Base-by-base conservation (phyloP, 2,797 vertebrate genomes). In the Discoglossus pictus region DNA sequence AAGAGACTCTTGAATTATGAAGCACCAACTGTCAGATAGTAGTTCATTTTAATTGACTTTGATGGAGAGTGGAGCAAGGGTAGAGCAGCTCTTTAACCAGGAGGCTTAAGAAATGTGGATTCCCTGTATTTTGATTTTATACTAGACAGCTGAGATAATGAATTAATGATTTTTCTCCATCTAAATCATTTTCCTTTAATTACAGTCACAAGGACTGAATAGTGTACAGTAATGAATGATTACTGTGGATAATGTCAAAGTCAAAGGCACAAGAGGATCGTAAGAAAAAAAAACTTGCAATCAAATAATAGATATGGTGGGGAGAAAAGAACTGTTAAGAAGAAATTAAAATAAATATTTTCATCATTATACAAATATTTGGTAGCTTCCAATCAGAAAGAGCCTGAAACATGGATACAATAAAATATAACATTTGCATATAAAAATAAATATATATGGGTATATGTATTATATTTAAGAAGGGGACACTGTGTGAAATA, bases 21-120 rank as follows among this genome's bases (percentile, higher is more conserved):
- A 71, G 44, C 36, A 50, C 15, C 9, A 21, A 43, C 31, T 39
- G 2, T 48, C 59, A 56, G 27, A 12, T 62, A 63, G 52, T 23
- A 56, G 42, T 71, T 64, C 21, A 71, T 63, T 71, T 71, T 71
- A 71, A 71, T 64, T 27, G 52, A 50, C 51, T 54, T 50, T 71
- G 68, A 70, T 70, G 52, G 60, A 50, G 51, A 70, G 35, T 18
- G 12, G 17, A 63, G 24, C 17, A 50, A 47, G 51, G 18, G 43
- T 27, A 62, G 23, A 42, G 36, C 15, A 27, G 47, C 39, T 51
- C 17, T 38, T 53, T 64, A 62, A 64, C 60, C 15, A 47, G 13
- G 35, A 64, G 52, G 53, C 59, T 34, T 53, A 21, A 18, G 38
- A 47, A 51, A 35, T 58, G 44, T 43, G 61, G 25, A 58, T 42